A percentile compares a stretch with the other conserved stretches of the same genome.
These are phyloP conservation scores for Popillia japonica DNA, from an alignment of 1,140 invertebrate genomes.

Conservation along the genomic window DNA sequence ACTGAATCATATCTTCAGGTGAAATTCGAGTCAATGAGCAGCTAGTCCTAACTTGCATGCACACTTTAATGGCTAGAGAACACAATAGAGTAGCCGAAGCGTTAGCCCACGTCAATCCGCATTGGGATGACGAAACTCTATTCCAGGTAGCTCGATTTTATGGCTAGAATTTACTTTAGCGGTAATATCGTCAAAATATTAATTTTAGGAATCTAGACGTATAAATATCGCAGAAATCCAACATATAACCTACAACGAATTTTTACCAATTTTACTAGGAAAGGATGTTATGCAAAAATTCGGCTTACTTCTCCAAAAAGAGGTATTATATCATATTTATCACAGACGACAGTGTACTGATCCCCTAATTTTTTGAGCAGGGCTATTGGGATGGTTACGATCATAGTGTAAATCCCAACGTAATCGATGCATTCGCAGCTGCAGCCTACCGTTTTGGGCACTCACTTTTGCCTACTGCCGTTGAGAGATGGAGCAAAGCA, in stretches of 20 bases:
- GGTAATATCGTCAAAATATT: too few species aligned
- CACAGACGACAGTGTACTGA: not conserved
- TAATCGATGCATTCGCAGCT: conserved; percentile 86
- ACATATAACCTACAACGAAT: conserved; percentile 95
- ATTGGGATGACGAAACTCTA: conserved; percentile 94
- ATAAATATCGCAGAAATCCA: conserved; percentile 92
- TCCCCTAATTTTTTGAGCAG: conserved; percentile 61
- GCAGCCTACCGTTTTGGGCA: conserved; percentile 92
- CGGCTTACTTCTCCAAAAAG: conserved; percentile 82
- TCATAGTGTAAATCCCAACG: conserved; percentile 81
- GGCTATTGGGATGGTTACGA: conserved; percentile 92
- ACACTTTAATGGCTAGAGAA: conserved; percentile 87
- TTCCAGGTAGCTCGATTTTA: conserved; percentile 71
- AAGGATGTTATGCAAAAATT: conserved; percentile 94
- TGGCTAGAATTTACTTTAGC: not conserved
- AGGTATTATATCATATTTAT: conserved; percentile 64
- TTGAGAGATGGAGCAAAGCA: conserved; percentile 92
- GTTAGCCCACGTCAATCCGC: conserved; percentile 83
- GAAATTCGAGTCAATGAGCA: conserved; percentile 96
- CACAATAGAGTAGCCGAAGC: conserved; percentile 86
- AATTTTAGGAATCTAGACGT: conserved; percentile 77
- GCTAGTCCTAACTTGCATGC: conserved; percentile 88
- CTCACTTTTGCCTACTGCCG: conserved; percentile 84
- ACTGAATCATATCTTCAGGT: conserved; percentile 64
- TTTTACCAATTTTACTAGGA: conserved; percentile 90